Conservation (phyloP, 2,888 invertebrate species). For the Caenorhabditis sulstoni region DNA sequence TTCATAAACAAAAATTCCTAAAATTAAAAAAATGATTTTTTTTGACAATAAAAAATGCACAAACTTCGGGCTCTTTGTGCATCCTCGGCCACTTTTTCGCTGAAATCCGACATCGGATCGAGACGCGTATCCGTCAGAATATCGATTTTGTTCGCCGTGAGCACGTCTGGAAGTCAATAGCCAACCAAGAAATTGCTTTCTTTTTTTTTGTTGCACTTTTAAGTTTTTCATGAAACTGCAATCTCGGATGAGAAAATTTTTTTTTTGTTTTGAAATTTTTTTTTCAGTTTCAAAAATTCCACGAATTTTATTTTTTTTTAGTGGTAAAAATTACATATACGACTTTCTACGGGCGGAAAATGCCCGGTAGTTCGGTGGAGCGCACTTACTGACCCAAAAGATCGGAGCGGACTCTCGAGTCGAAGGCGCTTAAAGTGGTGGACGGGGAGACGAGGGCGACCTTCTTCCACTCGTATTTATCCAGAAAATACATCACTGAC, state of each 20-base stretch:
- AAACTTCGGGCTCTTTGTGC: conserved; percentile 58
- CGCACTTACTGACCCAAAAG: conserved; percentile 35
- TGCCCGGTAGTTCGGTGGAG: no score
- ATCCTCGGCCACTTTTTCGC: conserved; percentile 29
- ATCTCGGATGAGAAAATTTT: no score
- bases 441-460: conserved; percentile 53
- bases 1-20: not conserved
- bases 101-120: conserved; percentile 23
- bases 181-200: no score
- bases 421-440: conserved; percentile 41
- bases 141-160: conserved; percentile 44
- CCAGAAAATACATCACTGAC: conserved; percentile 42
- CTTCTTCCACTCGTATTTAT: conserved; percentile 44
- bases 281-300: no score
- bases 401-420: conserved; percentile 46
- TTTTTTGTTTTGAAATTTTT: no score
- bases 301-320: not conserved
- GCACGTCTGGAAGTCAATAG: conserved; percentile 15
- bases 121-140: conserved; percentile 54
- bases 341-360: no score
- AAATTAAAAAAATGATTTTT: not conserved
- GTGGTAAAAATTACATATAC: not conserved
- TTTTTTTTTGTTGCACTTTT: no score
- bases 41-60: not conserved
- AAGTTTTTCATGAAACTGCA: no score